Evolutionary conservation across 2,113 vertebrate genomes (phyloP).

Genomic region (Psilopogon haemacephalus): DNA sequence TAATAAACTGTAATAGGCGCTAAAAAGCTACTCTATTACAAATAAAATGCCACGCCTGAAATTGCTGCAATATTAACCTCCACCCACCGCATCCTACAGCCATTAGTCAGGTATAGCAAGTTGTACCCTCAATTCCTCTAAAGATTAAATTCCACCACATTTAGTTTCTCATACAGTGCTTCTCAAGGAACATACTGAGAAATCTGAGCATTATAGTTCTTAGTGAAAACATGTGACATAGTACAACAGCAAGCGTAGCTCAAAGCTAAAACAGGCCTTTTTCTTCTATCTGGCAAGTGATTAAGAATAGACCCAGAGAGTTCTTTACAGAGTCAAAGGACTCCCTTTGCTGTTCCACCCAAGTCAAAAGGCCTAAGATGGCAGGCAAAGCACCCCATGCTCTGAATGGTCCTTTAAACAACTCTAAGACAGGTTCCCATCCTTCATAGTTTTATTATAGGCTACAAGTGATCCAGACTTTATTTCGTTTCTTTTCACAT

Average conservation of each 20-base stretch:
- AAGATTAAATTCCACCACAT: neutral
- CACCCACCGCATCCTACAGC: neutral
- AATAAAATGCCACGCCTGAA: neutral
- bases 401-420: neutral
- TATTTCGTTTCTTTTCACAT: neutral
- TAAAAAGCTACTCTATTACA: neutral
- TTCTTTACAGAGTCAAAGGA: neutral
- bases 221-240: neutral
- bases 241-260: neutral
- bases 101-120: neutral
- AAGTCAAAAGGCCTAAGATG: fast-evolving
- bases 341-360: neutral
- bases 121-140: neutral
- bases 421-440: neutral
- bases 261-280: neutral
- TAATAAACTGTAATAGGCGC: neutral
- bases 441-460: neutral
- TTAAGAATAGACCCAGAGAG: neutral
- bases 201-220: neutral
- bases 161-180: neutral
- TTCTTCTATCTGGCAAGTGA: neutral
- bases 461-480: neutral
- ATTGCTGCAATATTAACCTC: neutral
- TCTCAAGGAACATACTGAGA: neutral
- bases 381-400: neutral